phyloP scores from a whole-genome alignment of 2,797 vertebrate genomes.

The Semotilus atromaculatus region DNA sequence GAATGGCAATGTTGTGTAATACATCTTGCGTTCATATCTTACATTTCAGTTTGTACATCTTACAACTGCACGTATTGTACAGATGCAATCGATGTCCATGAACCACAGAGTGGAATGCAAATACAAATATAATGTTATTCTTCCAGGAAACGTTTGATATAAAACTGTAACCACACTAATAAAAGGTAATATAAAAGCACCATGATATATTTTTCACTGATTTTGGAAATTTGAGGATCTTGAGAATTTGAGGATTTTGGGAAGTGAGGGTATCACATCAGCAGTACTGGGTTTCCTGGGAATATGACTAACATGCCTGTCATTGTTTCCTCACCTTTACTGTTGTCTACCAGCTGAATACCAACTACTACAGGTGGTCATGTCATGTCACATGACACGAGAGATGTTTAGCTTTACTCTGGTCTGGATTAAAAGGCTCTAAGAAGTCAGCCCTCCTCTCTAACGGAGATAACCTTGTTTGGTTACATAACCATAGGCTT shows the following conservation, averaged over 20 bases:
- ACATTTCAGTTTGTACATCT: neutral
- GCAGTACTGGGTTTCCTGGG: neutral
- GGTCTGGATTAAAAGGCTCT: conserved; percentile 75
- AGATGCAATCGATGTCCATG: conserved; percentile 9
- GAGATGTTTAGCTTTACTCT: conserved; percentile 71
- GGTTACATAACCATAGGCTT: conserved; percentile 70
- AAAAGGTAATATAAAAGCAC: neutral
- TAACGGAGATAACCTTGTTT: conserved; percentile 66
- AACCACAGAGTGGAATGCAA: neutral
- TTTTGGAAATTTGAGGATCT: neutral
- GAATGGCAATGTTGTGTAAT: neutral
- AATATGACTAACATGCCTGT: conserved; percentile 9
- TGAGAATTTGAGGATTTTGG: neutral
- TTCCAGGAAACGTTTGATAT: neutral
- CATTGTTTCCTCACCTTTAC: conserved; percentile 37
- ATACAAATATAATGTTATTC: neutral
- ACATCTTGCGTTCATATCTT: neutral
- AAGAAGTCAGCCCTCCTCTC: conserved; percentile 70
- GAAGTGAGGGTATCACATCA: neutral
- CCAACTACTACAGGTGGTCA: conserved; percentile 37
- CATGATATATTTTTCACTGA: neutral
- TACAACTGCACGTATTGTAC: neutral
- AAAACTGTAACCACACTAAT: neutral
- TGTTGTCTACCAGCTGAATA: conserved; percentile 16
- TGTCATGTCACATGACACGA: conserved; percentile 55